phyloP scores from a whole-genome alignment of 2,888 invertebrate species.

The Heliconius hortense region DNA sequence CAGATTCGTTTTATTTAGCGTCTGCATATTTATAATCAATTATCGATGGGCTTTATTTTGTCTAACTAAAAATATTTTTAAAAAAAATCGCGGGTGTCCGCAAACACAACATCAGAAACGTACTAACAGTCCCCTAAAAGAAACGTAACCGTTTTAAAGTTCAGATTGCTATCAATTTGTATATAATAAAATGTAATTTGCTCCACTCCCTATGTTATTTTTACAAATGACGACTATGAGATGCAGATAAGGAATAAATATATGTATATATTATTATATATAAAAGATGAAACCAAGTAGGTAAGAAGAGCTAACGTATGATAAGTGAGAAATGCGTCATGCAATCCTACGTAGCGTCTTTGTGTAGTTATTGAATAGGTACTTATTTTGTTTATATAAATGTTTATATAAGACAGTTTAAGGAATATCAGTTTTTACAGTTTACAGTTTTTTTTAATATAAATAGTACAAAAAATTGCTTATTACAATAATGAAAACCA shows the following conservation, averaged over 20 bases:
- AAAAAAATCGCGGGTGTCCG: no score
- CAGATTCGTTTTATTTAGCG: not conserved
- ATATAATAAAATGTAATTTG: not conserved
- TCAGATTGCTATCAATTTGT: no score
- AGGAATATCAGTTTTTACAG: no score
- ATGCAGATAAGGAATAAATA: not conserved
- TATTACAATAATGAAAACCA: not conserved
- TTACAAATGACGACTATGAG: not conserved
- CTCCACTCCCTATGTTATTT: not conserved
- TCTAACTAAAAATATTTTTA: no score
- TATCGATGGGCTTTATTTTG: no score
- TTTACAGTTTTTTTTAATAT: no score
- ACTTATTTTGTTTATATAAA: not conserved
- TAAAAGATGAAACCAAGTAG: conserved; percentile 1
- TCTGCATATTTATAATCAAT: not conserved
- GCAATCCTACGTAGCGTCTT: not conserved
- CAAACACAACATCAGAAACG: no score
- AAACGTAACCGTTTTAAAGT: no score
- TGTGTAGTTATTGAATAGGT: not conserved
- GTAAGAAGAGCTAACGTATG: not conserved
- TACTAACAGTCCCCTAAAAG: no score
- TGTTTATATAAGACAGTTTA: not conserved
- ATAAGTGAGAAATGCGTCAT: conserved; percentile 13
- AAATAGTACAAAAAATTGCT: not conserved
- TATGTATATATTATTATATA: not conserved